Evolutionary conservation across 1,140 invertebrate genomes (phyloP).

Genomic region (Listronotus oregonensis): DNA sequence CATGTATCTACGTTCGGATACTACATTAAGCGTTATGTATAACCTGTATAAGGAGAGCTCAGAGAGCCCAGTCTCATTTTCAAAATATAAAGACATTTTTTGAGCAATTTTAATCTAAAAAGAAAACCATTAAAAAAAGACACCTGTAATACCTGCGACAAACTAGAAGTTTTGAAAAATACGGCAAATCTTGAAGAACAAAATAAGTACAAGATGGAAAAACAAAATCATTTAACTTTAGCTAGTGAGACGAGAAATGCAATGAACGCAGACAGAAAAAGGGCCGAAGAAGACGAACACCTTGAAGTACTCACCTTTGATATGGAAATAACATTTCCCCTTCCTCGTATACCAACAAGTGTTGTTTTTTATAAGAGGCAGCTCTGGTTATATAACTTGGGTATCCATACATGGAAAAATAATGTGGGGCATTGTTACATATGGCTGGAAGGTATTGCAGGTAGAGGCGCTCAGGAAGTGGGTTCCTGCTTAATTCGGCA

Average conservation of each 20-base stretch:
- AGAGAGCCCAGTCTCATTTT: slow-evolving; percentile 6
- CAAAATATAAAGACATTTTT: slow-evolving; percentile 19
- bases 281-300: too few species aligned
- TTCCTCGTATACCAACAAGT: slow-evolving; percentile 20
- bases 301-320: too few species aligned
- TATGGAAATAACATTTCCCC: slow-evolving; percentile 26
- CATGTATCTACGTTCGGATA: too few species aligned
- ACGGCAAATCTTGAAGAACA: slow-evolving; percentile 1
- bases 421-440: too few species aligned
- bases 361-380: slow-evolving; percentile 6
- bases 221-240: slow-evolving; percentile 7
- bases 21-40: too few species aligned
- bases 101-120: slow-evolving; percentile 26
- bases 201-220: slow-evolving; percentile 5
- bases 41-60: too few species aligned
- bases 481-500: too few species aligned
- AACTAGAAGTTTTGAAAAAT: slow-evolving; percentile 12
- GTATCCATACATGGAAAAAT: too few species aligned
- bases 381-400: too few species aligned
- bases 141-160: slow-evolving; percentile 23
- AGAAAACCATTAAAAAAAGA: slow-evolving; percentile 26
- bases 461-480: too few species aligned
- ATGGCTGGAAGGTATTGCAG: too few species aligned
- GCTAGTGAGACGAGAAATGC: slow-evolving; percentile 8
- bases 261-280: slow-evolving; percentile 6